These are phyloP conservation scores for Tretioscincus oriximinensis DNA, from an alignment of 2,113 vertebrate genomes.

Conservation along the genomic window DNA sequence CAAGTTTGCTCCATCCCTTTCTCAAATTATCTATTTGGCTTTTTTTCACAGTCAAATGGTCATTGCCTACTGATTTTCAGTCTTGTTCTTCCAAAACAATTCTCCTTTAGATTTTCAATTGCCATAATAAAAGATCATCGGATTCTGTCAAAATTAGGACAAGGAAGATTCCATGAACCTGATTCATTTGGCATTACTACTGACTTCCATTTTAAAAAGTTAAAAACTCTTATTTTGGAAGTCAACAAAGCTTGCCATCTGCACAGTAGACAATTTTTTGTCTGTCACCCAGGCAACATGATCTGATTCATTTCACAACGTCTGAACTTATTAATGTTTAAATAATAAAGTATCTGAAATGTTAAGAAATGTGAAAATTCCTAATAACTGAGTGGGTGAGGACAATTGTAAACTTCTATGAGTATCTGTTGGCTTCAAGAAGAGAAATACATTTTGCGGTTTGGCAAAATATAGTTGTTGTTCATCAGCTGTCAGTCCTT, in stretches of 20 bases:
- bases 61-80: neutral
- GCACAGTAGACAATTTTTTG: neutral
- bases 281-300: neutral
- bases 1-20: neutral
- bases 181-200: neutral
- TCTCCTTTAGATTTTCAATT: neutral
- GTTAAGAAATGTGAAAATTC: neutral
- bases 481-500: neutral
- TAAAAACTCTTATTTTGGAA: neutral
- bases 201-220: constrained; percentile 13
- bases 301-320: neutral
- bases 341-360: constrained; percentile 12
- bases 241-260: neutral
- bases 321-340: constrained; percentile 6
- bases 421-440: neutral
- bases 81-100: no score
- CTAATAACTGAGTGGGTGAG: neutral
- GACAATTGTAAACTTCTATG: neutral
- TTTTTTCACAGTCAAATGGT: neutral
- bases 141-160: neutral
- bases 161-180: neutral
- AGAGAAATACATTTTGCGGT: neutral
- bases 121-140: neutral
- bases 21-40: neutral
- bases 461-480: neutral